A percentile compares a stretch with the other conserved stretches of the same genome.
These are phyloP conservation scores for Ariolimax columbianus DNA, from an alignment of 2,888 invertebrate genomes.

Conservation along the genomic window DNA sequence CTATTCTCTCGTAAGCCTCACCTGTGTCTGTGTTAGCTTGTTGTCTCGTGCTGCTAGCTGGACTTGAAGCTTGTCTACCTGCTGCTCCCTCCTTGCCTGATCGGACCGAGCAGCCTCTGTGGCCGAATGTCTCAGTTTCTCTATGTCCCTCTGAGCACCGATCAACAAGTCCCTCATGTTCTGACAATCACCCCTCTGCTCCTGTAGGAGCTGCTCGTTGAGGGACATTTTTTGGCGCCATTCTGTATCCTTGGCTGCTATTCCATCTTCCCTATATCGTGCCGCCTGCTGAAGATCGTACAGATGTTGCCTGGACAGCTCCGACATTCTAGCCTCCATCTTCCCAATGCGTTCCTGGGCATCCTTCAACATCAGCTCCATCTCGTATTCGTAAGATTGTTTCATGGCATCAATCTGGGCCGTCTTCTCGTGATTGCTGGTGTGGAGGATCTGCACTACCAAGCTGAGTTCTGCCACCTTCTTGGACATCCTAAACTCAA, in stretches of 20 bases:
- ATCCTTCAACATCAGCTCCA: too few relatives aligned
- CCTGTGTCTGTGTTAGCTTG: conserved; percentile 57
- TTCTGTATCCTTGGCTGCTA: conserved; percentile 60
- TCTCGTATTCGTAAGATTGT: too few relatives aligned
- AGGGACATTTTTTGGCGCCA: conserved; percentile 63
- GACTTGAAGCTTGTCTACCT: conserved; percentile 64
- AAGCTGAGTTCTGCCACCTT: too few relatives aligned
- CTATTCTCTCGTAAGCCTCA: too few relatives aligned
- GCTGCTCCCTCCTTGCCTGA: conserved; percentile 65
- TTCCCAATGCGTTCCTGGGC: too few relatives aligned
- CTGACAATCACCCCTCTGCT: conserved; percentile 72
- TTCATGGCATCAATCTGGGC: too few relatives aligned
- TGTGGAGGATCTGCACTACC: too few relatives aligned
- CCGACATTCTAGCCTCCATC: too few relatives aligned
- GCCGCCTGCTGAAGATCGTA: conserved; percentile 53
- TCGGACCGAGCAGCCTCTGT: conserved; percentile 66
- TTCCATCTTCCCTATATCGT: conserved; percentile 30
- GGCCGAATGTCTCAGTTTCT: conserved; percentile 68
- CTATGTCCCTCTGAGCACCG: conserved; percentile 74
- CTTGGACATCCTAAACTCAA: too few relatives aligned
- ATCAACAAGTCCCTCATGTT: conserved; percentile 73
- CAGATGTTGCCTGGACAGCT: too few relatives aligned
- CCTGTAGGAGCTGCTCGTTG: conserved; percentile 65
- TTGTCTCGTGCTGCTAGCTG: conserved; percentile 64
- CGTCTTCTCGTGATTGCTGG: too few relatives aligned